Percentiles rank a stretch among this genome's conserved stretches.
Conservation (phyloP, 2,888 invertebrate species). For the Leuctra nigra region DNA sequence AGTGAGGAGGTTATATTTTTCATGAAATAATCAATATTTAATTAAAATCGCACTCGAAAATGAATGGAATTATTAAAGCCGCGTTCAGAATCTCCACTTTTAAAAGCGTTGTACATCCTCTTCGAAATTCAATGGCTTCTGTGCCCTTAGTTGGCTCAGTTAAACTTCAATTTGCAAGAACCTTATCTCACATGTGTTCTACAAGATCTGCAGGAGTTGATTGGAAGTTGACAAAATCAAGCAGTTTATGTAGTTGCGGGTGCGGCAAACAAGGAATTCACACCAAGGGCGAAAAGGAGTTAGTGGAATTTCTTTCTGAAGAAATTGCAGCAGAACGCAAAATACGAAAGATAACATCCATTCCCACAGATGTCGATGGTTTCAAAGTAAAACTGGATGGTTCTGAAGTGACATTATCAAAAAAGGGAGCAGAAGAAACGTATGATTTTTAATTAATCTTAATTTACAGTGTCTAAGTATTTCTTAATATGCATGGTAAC, state of each 20-base stretch:
- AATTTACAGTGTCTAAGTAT: no score
- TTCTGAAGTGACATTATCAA: slow-evolving; percentile 78
- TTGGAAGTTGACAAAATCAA: slow-evolving; percentile 47
- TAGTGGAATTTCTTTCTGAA: slow-evolving; percentile 86
- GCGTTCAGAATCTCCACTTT: slow-evolving; percentile 46
- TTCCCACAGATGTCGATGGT: slow-evolving; percentile 72
- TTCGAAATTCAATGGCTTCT: slow-evolving; percentile 35
- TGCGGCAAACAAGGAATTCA: slow-evolving; percentile 57
- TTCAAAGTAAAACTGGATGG: slow-evolving; percentile 74
- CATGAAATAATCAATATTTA: no score
- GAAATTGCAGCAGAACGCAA: slow-evolving; percentile 91
- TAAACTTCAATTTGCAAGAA: slow-evolving; percentile 60
- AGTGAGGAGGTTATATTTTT: no score
- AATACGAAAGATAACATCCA: slow-evolving; percentile 64
- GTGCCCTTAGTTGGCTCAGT: slow-evolving; percentile 41
- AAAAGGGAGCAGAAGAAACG: slow-evolving; percentile 63
- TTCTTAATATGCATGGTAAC: no score
- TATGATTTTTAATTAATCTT: slow-evolving; percentile 41
- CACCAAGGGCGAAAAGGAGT: slow-evolving; percentile 75
- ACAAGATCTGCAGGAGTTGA: slow-evolving; percentile 36
- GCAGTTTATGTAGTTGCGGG: slow-evolving; percentile 60
- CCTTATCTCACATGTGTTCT: slow-evolving; percentile 66
- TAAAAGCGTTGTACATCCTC: slow-evolving; percentile 36
- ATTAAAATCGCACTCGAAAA: slow-evolving; percentile 44
- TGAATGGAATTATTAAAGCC: slow-evolving; percentile 62